Conservation (phyloP, 2,888 invertebrate genomes). For the Pseudeuparius sepicola region DNA sequence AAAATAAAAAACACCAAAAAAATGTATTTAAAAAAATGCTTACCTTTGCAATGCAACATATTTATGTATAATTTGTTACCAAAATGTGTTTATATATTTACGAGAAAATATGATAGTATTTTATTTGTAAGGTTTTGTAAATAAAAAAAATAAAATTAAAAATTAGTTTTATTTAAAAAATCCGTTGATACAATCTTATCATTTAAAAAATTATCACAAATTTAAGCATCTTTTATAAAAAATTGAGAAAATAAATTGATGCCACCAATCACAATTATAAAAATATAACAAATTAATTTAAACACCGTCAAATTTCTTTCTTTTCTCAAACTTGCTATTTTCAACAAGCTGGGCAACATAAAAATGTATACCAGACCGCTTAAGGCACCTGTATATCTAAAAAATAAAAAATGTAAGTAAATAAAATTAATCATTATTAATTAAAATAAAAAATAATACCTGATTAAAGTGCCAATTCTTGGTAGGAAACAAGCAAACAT, state of each 20-base stretch:
- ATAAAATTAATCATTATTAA: constrained; percentile 4
- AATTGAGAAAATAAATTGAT: constrained; percentile 76
- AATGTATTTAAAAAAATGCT: constrained; percentile 40
- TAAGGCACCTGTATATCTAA: constrained; percentile 77
- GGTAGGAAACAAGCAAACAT: constrained; percentile 79
- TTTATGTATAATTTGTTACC: no score
- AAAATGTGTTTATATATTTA: no score
- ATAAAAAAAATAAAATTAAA: no score
- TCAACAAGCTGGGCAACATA: constrained; percentile 70
- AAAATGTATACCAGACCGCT: constrained; percentile 84
- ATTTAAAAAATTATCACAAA: no score
- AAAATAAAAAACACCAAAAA: constrained; percentile 4
- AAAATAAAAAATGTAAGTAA: constrained; percentile 20
- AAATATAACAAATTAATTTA: constrained; percentile 48
- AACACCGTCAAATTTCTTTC: constrained; percentile 47
- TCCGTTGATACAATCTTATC: no score
- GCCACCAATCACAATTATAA: constrained; percentile 61
- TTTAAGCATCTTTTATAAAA: constrained; percentile 53
- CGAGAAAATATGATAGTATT: no score
- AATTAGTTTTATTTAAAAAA: no score
- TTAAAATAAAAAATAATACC: constrained; percentile 43
- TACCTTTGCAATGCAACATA: constrained; percentile 84
- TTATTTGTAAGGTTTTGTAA: no score
- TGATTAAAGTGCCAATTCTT: constrained; percentile 74
- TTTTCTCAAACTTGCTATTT: constrained; percentile 57